A percentile compares a stretch with the other conserved stretches of the same genome.
These are phyloP conservation scores for Mycalesis mineus DNA, from an alignment of 2,888 invertebrate species.

Conservation along the genomic window DNA sequence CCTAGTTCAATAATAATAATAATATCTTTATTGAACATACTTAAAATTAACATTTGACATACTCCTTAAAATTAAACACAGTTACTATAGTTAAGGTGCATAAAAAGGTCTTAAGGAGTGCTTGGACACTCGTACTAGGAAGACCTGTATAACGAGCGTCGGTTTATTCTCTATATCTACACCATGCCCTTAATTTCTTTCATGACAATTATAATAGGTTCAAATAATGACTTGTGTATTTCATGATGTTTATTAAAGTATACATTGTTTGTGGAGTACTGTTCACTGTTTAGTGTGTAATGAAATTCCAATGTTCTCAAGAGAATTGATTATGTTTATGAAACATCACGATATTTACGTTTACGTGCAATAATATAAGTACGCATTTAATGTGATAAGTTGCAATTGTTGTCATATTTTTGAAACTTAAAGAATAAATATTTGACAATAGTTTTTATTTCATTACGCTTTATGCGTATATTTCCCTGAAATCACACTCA, in stretches of 20 bases:
- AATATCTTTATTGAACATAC: too few relatives aligned
- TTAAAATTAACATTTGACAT: too few relatives aligned
- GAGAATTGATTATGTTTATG: neutral
- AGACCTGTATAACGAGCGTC: too few relatives aligned
- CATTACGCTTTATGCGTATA: neutral
- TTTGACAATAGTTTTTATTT: constrained; percentile 12
- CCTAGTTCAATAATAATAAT: too few relatives aligned
- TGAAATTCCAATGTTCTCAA: constrained; percentile 6
- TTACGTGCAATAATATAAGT: constrained; percentile 25
- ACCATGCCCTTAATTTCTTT: neutral
- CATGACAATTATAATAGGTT: neutral
- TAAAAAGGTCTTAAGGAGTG: too few relatives aligned
- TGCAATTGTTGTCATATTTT: constrained; percentile 30
- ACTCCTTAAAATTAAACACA: too few relatives aligned
- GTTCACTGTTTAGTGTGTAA: neutral
- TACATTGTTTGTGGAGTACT: too few relatives aligned
- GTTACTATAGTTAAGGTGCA: too few relatives aligned
- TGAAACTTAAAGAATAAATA: constrained; percentile 18
- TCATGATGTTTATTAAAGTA: too few relatives aligned
- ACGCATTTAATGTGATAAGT: constrained; percentile 34
- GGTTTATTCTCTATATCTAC: neutral
- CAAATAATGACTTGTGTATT: neutral
- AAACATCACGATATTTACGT: constrained; percentile 20
- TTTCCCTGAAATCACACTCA: neutral
- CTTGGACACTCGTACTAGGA: too few relatives aligned